Evolutionary conservation across 2,113 vertebrate species (phyloP).

Genomic region (Brevimyrus niger): DNA sequence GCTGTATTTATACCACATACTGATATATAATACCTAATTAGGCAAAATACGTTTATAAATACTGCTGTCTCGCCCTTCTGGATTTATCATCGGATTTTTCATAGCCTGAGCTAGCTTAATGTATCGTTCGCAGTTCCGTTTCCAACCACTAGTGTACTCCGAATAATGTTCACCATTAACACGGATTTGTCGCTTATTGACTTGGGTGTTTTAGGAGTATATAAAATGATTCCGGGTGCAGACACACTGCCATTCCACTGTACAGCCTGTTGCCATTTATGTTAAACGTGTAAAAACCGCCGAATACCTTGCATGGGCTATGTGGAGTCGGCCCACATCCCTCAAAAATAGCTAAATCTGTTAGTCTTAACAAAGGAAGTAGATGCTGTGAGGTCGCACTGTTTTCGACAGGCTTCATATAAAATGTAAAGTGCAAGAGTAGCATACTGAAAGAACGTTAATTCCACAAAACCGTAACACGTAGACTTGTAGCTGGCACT

Average conservation of each 20-base stretch:
- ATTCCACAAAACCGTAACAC: background rate
- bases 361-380: background rate
- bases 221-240: background rate
- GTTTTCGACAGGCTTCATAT: background rate
- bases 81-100: background rate
- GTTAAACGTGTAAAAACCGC: background rate
- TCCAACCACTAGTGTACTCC: background rate
- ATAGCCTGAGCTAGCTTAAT: background rate
- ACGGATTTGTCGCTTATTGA: background rate
- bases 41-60: background rate
- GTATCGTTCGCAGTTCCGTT: background rate
- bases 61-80: background rate
- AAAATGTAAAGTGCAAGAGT: background rate
- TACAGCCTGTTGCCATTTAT: background rate
- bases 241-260: background rate
- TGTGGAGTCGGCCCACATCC: background rate
- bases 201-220: background rate
- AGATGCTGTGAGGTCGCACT: background rate
- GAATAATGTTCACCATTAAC: background rate
- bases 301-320: background rate
- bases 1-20: background rate
- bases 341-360: background rate
- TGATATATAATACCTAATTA: background rate
- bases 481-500: background rate
- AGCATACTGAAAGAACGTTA: background rate